Conservation (phyloP, 2,888 invertebrate species). For the Volucella zonaria region DNA sequence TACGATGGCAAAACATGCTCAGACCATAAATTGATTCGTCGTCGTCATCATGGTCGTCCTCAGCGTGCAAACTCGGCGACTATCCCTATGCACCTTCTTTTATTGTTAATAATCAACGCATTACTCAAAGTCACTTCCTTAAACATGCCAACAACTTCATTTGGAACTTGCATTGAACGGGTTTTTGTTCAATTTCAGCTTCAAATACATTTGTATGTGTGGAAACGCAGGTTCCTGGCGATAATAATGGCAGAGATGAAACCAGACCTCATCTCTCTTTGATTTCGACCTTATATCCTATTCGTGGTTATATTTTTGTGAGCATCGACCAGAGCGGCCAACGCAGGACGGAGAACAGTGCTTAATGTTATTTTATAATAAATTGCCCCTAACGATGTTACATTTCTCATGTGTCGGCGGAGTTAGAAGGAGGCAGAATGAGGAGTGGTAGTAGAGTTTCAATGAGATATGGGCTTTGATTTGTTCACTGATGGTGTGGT, state of each 20-base stretch:
- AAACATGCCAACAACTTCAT: slow-evolving; percentile 79
- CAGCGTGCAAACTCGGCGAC: slow-evolving; percentile 63
- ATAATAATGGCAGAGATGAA: slow-evolving; percentile 7
- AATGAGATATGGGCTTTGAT: slow-evolving; percentile 70
- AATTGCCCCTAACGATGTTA: slow-evolving; percentile 82
- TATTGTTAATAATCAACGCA: slow-evolving; percentile 79
- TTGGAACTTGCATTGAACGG: slow-evolving; percentile 73
- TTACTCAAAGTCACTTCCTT: slow-evolving; percentile 77
- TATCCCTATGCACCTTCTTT: slow-evolving; percentile 78
- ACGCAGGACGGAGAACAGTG: slow-evolving; percentile 59
- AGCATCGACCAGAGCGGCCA: slow-evolving; percentile 48
- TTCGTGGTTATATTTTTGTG: slow-evolving; percentile 78
- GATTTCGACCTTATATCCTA: slow-evolving; percentile 81
- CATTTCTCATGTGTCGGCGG: slow-evolving; percentile 81
- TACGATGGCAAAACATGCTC: slow-evolving; percentile 76
- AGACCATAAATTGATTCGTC: slow-evolving; percentile 75
- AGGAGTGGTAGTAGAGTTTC: slow-evolving; percentile 67
- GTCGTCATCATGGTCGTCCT: slow-evolving; percentile 46
- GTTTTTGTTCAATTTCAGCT: slow-evolving; percentile 69
- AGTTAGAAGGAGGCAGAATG: slow-evolving; percentile 49
- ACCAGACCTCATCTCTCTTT: slow-evolving; percentile 54
- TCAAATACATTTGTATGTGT: slow-evolving; percentile 17
- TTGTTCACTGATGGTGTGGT: slow-evolving; percentile 65
- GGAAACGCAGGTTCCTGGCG: slow-evolving; percentile 13
- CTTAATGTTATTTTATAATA: slow-evolving; percentile 80